phyloP scores from a whole-genome alignment of 1,140 invertebrate genomes.

The Paralvinella palmiformis region DNA sequence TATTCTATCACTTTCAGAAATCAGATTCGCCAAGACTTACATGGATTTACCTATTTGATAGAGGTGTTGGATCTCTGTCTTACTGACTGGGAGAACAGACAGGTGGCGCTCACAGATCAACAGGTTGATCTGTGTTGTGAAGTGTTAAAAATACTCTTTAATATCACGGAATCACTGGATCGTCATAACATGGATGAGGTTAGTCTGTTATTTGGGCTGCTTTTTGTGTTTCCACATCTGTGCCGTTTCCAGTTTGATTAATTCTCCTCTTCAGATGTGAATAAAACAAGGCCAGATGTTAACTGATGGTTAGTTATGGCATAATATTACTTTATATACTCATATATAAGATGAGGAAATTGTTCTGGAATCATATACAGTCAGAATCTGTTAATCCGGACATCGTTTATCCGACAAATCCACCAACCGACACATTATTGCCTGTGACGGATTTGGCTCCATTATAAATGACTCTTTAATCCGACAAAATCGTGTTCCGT shows the following conservation, averaged over 20 bases:
- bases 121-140: slow-evolving; percentile 70
- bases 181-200: slow-evolving; percentile 51
- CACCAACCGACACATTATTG: no score
- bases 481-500: no score
- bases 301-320: no score
- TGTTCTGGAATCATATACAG: no score
- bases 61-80: slow-evolving; percentile 72
- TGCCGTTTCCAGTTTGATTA: neutral
- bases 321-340: no score
- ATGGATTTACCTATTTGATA: slow-evolving; percentile 73
- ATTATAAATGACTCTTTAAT: no score
- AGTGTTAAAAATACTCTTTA: slow-evolving; percentile 84
- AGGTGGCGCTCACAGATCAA: slow-evolving; percentile 53
- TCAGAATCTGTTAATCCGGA: no score
- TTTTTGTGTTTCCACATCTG: neutral
- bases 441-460: no score
- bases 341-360: no score
- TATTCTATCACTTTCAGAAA: slow-evolving; percentile 51
- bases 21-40: slow-evolving; percentile 67
- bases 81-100: slow-evolving; percentile 39
- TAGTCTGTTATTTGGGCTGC: neutral
- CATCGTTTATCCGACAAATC: no score
- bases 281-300: neutral
- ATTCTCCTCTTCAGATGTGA: neutral
- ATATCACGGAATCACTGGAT: slow-evolving; percentile 62